phyloP scores from a whole-genome alignment of 2,888 invertebrate species.

The Norana najaformis region DNA sequence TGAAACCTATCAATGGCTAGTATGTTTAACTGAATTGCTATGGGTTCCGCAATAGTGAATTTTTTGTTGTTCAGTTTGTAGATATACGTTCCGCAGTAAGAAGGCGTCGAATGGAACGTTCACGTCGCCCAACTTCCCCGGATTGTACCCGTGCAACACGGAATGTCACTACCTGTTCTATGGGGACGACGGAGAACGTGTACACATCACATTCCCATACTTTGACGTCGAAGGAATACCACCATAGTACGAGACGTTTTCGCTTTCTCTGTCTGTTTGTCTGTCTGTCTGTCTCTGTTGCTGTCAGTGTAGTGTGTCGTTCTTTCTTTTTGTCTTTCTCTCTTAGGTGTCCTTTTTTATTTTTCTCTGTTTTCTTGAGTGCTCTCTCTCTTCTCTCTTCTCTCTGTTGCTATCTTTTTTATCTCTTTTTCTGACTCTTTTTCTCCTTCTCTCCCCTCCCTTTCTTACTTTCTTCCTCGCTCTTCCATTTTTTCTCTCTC shows the following conservation, averaged over 20 bases:
- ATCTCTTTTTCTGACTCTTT: neutral
- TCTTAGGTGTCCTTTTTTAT: neutral
- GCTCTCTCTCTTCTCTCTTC: neutral
- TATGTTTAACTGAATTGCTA: too few relatives aligned
- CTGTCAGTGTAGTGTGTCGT: too few relatives aligned
- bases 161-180: constrained; percentile 88
- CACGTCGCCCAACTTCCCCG: constrained; percentile 82
- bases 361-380: neutral
- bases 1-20: too few relatives aligned
- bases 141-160: constrained; percentile 77
- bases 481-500: neutral
- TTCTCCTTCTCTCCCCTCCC: neutral
- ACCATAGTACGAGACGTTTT: neutral
- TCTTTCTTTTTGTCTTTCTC: neutral
- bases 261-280: neutral
- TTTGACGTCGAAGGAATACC: constrained; percentile 83
- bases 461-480: neutral
- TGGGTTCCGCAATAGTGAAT: too few relatives aligned
- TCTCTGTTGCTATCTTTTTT: neutral
- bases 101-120: constrained; percentile 70
- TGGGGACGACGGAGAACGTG: constrained; percentile 78
- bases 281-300: neutral
- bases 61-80: constrained; percentile 64
- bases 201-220: constrained; percentile 82
- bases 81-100: constrained; percentile 67